phyloP scores from a whole-genome alignment of 2,888 invertebrate genomes.

The Steinernema carpocapsae region DNA sequence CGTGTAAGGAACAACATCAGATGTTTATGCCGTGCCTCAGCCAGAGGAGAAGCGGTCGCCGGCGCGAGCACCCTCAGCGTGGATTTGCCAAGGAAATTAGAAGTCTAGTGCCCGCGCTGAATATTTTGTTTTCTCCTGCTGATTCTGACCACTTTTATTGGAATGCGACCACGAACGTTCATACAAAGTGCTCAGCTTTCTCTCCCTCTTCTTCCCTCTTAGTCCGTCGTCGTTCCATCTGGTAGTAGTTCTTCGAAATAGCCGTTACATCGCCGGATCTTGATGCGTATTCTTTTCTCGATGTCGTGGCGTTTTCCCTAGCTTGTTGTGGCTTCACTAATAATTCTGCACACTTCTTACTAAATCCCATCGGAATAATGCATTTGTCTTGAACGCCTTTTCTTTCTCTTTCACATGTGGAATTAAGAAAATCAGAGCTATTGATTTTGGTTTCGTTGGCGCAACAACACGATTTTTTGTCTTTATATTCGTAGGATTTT shows the following conservation, averaged over 20 bases:
- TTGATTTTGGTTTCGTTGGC: too few species aligned
- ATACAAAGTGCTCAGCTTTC: slow-evolving; percentile 35
- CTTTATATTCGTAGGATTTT: too few species aligned
- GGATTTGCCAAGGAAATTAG: not conserved
- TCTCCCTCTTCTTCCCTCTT: slow-evolving; percentile 28
- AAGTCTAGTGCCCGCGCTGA: not conserved
- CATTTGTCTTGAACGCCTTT: not conserved
- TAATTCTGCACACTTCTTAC: slow-evolving; percentile 12
- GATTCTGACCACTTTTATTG: slow-evolving; percentile 19
- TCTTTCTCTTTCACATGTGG: too few species aligned
- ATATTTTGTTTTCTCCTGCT: slow-evolving; percentile 24
- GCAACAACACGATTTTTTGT: too few species aligned
- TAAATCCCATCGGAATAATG: slow-evolving; percentile 27
- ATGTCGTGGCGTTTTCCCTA: slow-evolving; percentile 30
- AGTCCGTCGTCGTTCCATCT: slow-evolving; percentile 34
- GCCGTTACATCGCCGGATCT: slow-evolving; percentile 34
- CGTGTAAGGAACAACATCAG: too few species aligned
- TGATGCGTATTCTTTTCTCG: slow-evolving; percentile 32
- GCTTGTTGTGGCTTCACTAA: slow-evolving; percentile 33
- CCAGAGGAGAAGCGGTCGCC: not conserved
- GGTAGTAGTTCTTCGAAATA: slow-evolving; percentile 35
- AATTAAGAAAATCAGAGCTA: too few species aligned
- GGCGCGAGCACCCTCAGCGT: not conserved
- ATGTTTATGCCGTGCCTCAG: too few species aligned
- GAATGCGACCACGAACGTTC: not conserved